These are phyloP conservation scores for Mesocricetus auratus DNA, from an alignment of 2,113 vertebrate genomes.

Conservation along the genomic window DNA sequence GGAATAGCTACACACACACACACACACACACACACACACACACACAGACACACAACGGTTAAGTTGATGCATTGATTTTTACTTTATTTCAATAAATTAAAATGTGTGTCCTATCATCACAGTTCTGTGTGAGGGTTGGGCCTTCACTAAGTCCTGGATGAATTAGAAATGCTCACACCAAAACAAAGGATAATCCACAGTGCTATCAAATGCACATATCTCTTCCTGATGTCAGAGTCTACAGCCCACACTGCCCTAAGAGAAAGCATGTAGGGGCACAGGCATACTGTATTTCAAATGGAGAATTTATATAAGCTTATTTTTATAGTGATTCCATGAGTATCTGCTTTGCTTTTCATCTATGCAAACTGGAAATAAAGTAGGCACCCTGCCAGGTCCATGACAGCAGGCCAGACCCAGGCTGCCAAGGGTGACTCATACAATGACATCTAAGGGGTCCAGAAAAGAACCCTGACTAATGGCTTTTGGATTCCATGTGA, in stretches of 20 bases:
- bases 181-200: slow-evolving; percentile 62
- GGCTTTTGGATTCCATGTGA: slow-evolving; percentile 91
- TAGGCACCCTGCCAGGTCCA: slow-evolving; percentile 82
- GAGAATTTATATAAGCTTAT: slow-evolving; percentile 82
- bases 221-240: slow-evolving; percentile 68
- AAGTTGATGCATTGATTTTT: slow-evolving; percentile 28
- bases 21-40: background rate
- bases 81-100: slow-evolving; percentile 57
- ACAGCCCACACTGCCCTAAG: slow-evolving; percentile 61
- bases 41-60: background rate
- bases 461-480: slow-evolving; percentile 93
- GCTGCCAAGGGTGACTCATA: slow-evolving; percentile 90
- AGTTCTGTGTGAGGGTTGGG: slow-evolving; percentile 44
- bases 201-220: background rate
- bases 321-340: slow-evolving; percentile 77
- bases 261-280: slow-evolving; percentile 27
- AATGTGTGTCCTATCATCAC: slow-evolving; percentile 51
- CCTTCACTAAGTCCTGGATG: slow-evolving; percentile 57
- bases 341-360: slow-evolving; percentile 74
- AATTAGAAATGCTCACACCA: slow-evolving; percentile 70
- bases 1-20: background rate
- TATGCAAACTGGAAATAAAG: slow-evolving; percentile 82
- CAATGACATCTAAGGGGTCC: slow-evolving; percentile 89
- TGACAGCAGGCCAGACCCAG: slow-evolving; percentile 83
- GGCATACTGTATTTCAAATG: slow-evolving; percentile 76